Conservation (phyloP, 2,888 invertebrate species). For the Aethes cnicana region DNA sequence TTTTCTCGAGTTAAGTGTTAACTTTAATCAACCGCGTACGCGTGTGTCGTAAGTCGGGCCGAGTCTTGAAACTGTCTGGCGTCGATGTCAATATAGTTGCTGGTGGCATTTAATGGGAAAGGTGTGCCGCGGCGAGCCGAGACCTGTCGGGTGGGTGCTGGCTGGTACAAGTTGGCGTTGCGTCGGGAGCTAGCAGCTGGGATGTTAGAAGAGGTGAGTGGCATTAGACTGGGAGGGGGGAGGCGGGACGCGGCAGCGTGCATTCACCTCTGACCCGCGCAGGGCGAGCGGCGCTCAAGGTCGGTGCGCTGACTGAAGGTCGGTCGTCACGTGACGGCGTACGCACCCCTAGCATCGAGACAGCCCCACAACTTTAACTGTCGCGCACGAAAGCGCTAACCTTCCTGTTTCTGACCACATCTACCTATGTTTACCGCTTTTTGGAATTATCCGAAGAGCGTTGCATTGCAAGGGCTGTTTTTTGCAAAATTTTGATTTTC, state of each 20-base stretch:
- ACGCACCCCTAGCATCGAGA: constrained; percentile 56
- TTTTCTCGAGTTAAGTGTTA: constrained; percentile 56
- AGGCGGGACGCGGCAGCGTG: constrained; percentile 56
- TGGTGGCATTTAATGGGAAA: constrained; percentile 81
- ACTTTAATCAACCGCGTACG: constrained; percentile 52
- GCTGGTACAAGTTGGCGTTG: constrained; percentile 42
- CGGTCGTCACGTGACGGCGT: constrained; percentile 78
- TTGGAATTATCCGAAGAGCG: too few species aligned
- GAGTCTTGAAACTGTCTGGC: constrained; percentile 40
- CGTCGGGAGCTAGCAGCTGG: constrained; percentile 32
- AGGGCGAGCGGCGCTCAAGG: constrained; percentile 78
- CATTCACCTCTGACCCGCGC: constrained; percentile 82
- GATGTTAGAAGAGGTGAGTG: constrained; percentile 65
- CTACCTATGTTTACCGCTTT: too few species aligned
- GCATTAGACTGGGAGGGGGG: constrained; percentile 45
- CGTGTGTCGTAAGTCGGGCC: constrained; percentile 59
- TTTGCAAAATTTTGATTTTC: too few species aligned
- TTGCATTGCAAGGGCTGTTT: too few species aligned
- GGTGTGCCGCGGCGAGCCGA: constrained; percentile 76
- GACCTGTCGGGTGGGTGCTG: constrained; percentile 73
- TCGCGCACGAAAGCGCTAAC: constrained; percentile 51
- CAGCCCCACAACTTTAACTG: constrained; percentile 39
- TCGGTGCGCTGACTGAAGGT: constrained; percentile 82
- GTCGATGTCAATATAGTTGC: constrained; percentile 81
- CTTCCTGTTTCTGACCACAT: too few species aligned